Base-by-base conservation (phyloP, 2,888 invertebrate species). In the Anodontia alba region DNA sequence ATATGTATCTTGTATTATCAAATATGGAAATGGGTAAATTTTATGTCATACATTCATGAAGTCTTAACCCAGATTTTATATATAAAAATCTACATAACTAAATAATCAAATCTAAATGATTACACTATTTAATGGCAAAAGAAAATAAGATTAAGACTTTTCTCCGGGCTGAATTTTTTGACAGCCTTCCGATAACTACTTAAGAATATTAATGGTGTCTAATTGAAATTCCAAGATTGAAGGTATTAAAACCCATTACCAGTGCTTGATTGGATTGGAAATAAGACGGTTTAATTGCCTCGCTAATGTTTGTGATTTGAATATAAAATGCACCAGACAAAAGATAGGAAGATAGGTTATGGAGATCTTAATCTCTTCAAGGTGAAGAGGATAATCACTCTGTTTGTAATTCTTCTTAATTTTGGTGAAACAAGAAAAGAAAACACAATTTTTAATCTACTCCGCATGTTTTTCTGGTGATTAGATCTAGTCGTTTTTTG, bases 221-320 rank as follows among this genome's bases (percentile, higher is more conserved):
- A 62, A 62, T 62, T 62, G 62, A 62, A 62, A 62, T 62, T 62
- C 62, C 62, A 17, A 62, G 62, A 33, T 62, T 62, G 62, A 62
- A 33, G 62, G 62, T 62, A 62, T 62, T 62, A 62, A 33, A 62
- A 62, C 62, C 23, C 23, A 62, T 62, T 62, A 62, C 62, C 20
- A 62, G 3, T 3, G 17, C 62, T 33, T 62, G 62, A 62, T 62
- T 62, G 62, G 62, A 62, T 62, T 62, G 62, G 23, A 33, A 62
- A 62, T 62, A 62, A 62, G 62, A 62, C 62, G 31, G 62, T 62
- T 62, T 62, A 62, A 62, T 62, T 62, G 62, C 62, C 54, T 74
- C 46, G 78, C 78, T 78, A 51, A 73, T 78, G 78, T 74, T 73
- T 51, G 72, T 51, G 70, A 49, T 43, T 43, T 70, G 70, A 70